Base-by-base conservation (phyloP, 2,888 invertebrate genomes). In the Polyploca ridens region DNA sequence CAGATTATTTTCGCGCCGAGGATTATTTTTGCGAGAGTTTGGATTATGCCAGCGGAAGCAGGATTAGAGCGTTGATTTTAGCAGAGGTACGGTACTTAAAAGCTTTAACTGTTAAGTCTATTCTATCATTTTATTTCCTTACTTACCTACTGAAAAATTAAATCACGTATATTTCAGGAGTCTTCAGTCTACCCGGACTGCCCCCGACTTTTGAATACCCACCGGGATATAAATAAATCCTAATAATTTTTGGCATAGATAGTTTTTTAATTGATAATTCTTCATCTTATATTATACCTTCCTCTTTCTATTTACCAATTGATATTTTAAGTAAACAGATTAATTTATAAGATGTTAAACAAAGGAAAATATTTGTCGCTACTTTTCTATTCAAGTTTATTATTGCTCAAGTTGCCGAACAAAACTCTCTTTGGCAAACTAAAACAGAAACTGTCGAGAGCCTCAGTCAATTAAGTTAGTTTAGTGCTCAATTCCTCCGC, bases 1-100 rank as follows among this genome's bases (percentile, higher is more conserved):
- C 10, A 13, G 49, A 65, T 66, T 62, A 65, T 62, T 63, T 63
- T 60, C 46, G n/a, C 46, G 46, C 46, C 46, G 46, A 46, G 49
- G 49, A 49, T 49, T 54, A 54, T 54, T 54, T 54, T 54, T 54
- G 8, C 16, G 19, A 16, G 54, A 54, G 16, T 54, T 54, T 54
- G 54, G 54, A 54, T 54, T 54, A 54, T 54, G 54, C 8, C 54
- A 5, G 54, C 54, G 10, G 19, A 54, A 54, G 54, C 7, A n/a
- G 54, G 54, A 16, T 54, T 19, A 19, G 19, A 19, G 54, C 10
- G 54, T 19, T 54, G 54, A 54, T 54, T 54, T n/a, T 16, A 49
- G 7, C 19, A 54, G 8, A 54, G 54, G 16, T 54, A 54, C 54
- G 54, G 19, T 54, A 54, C 16, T 19, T 54, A 19, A 54, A 54